Conservation (phyloP, 2,888 invertebrate genomes). For the Epinotia ramella region DNA sequence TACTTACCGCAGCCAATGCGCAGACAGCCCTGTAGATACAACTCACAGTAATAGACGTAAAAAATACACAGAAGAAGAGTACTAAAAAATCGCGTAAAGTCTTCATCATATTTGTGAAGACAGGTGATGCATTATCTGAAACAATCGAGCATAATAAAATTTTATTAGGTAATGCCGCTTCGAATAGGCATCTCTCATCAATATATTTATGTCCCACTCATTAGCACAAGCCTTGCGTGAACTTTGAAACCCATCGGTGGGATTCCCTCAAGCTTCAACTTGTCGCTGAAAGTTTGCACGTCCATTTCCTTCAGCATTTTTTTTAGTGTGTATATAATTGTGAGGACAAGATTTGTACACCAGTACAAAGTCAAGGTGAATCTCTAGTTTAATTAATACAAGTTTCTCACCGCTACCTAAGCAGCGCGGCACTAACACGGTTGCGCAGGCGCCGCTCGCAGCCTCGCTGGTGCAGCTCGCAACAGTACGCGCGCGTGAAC, state of each 20-base stretch:
- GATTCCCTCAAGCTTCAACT: too few relatives aligned
- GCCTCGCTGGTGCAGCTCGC: constrained; percentile 70
- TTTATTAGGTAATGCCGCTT: too few relatives aligned
- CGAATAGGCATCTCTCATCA: too few relatives aligned
- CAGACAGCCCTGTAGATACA: background rate
- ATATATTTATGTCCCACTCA: too few relatives aligned
- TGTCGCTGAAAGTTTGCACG: too few relatives aligned
- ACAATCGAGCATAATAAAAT: background rate
- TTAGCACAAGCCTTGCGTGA: too few relatives aligned
- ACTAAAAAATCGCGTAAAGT: background rate
- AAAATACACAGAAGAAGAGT: background rate
- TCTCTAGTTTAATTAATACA: background rate
- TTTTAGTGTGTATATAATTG: too few relatives aligned
- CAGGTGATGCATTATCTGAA: background rate
- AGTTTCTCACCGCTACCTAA: constrained; percentile 56
- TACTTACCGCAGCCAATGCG: background rate
- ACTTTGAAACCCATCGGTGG: too few relatives aligned
- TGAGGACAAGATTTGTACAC: too few relatives aligned
- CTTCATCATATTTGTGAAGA: background rate
- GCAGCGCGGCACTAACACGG: constrained; percentile 55
- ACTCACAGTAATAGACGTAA: too few relatives aligned
- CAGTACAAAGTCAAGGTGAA: too few relatives aligned
- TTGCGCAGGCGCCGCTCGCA: constrained; percentile 62
- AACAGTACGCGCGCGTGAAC: constrained; percentile 75
- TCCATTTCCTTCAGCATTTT: too few relatives aligned